Evolutionary conservation across 1,140 invertebrate species (phyloP).

Genomic region (Trypoxylus dichotomus): DNA sequence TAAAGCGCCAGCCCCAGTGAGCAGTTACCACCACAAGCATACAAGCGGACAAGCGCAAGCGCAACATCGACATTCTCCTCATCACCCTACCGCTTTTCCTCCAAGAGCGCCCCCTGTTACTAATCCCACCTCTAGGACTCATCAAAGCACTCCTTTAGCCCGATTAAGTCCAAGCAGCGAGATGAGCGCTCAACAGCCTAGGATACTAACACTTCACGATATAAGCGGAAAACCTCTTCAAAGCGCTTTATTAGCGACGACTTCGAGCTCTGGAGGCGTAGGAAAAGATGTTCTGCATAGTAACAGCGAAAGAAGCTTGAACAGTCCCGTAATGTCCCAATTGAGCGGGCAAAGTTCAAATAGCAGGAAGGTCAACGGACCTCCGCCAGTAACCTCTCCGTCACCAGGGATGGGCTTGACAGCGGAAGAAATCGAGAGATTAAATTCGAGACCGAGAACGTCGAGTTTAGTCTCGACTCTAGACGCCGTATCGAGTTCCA

Average conservation of each 20-base stretch:
- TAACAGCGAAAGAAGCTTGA: slow-evolving; percentile 86
- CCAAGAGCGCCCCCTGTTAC: slow-evolving; percentile 70
- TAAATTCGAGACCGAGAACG: slow-evolving; percentile 82
- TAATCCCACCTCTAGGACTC: slow-evolving; percentile 63
- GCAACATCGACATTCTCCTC: slow-evolving; percentile 73
- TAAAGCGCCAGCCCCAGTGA: slow-evolving; percentile 76
- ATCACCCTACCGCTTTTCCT: slow-evolving; percentile 67
- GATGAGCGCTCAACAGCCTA: slow-evolving; percentile 84
- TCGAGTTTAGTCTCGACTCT: slow-evolving; percentile 89
- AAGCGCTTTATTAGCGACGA: slow-evolving; percentile 83
- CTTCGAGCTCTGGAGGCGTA: slow-evolving; percentile 80
- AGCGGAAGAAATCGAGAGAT: slow-evolving; percentile 87
- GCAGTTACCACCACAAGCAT: slow-evolving; percentile 78
- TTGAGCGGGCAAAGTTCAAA: slow-evolving; percentile 81
- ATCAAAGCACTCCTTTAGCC: slow-evolving; percentile 87
- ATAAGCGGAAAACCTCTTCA: slow-evolving; percentile 91
- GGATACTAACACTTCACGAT: slow-evolving; percentile 89
- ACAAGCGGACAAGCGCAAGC: slow-evolving; percentile 59
- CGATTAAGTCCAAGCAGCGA: slow-evolving; percentile 89
- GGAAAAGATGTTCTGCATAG: slow-evolving; percentile 82
- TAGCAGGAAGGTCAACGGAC: slow-evolving; percentile 66
- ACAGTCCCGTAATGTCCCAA: slow-evolving; percentile 89
- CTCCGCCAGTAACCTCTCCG: slow-evolving; percentile 60
- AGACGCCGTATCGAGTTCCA: slow-evolving; percentile 90
- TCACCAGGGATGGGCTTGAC: slow-evolving; percentile 80